Evolutionary conservation across 2,888 invertebrate species (phyloP).

Genomic region (Pediacus dermestoides): DNA sequence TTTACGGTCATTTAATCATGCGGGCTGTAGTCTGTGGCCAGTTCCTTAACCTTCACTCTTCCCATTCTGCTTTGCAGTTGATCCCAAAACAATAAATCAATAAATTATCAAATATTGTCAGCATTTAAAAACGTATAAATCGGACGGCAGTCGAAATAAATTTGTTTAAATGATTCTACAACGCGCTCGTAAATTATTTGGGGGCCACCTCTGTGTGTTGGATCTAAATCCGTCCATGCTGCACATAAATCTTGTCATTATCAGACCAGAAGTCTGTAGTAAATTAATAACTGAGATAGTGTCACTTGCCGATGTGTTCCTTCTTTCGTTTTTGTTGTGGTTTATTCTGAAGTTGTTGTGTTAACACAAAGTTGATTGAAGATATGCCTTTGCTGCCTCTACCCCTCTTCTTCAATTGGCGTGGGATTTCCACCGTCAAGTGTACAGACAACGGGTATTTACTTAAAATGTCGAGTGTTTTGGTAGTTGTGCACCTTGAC

Average conservation of each 20-base stretch:
- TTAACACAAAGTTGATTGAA: conserved; percentile 21
- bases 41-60: no score
- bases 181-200: not conserved
- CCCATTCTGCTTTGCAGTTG: no score
- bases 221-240: conserved; percentile 20
- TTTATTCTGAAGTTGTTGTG: conserved; percentile 7
- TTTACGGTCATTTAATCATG: no score
- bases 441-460: conserved; percentile 1
- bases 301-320: conserved; percentile 13
- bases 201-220: conserved; percentile 7
- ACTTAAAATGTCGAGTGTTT: conserved; percentile 6
- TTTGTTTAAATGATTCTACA: no score
- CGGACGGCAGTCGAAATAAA: conserved; percentile 1
- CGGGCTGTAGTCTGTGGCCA: no score
- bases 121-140: not conserved
- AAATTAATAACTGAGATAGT: conserved; percentile 28
- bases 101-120: no score
- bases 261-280: conserved; percentile 23
- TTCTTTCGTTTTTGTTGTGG: conserved; percentile 6
- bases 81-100: no score
- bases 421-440: conserved; percentile 22
- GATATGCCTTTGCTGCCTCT: no score
- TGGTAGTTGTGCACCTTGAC: conserved; percentile 5
- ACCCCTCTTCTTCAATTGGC: conserved; percentile 28
- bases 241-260: conserved; percentile 26